A percentile compares a stretch with the other conserved stretches of the same genome.
Conservation (phyloP, 2,113 vertebrate species). For the Scopus umbretta region DNA sequence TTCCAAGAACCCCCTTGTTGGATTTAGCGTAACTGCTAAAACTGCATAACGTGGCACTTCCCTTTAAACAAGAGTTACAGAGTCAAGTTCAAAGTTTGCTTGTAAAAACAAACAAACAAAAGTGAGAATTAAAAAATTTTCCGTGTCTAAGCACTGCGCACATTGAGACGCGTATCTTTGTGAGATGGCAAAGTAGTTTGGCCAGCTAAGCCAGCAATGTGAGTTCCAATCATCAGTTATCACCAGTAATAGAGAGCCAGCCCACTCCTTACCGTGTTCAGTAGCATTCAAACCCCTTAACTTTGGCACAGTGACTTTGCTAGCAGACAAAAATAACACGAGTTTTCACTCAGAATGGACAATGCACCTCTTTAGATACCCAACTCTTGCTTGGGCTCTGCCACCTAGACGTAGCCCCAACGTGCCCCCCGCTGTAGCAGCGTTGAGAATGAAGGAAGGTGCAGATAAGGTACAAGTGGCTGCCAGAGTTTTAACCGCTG, state of each 20-base stretch:
- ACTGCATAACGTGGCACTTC: neutral
- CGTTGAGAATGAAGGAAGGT: neutral
- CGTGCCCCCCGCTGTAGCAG: neutral
- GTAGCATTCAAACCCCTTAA: neutral
- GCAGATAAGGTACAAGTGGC: neutral
- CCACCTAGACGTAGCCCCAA: neutral
- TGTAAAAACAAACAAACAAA: too few relatives aligned
- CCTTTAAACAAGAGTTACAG: neutral
- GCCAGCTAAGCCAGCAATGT: neutral
- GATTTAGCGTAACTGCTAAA: neutral
- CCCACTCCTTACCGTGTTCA: neutral
- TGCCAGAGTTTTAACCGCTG: neutral
- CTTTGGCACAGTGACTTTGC: neutral
- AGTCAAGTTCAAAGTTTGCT: neutral
- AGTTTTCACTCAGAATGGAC: fast-evolving
- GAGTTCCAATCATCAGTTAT: neutral
- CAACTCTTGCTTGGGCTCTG: neutral
- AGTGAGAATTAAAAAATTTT: neutral
- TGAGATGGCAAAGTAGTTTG: neutral
- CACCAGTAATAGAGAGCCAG: neutral
- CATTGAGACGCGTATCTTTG: neutral
- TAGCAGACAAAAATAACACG: fast-evolving
- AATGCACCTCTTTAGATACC: fast-evolving
- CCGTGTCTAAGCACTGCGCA: neutral
- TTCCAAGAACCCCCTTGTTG: neutral